Percentiles rank a stretch among this genome's conserved stretches.
Evolutionary conservation across 2,797 vertebrate species (phyloP).

Genomic region (Myotis findleyi): DNA sequence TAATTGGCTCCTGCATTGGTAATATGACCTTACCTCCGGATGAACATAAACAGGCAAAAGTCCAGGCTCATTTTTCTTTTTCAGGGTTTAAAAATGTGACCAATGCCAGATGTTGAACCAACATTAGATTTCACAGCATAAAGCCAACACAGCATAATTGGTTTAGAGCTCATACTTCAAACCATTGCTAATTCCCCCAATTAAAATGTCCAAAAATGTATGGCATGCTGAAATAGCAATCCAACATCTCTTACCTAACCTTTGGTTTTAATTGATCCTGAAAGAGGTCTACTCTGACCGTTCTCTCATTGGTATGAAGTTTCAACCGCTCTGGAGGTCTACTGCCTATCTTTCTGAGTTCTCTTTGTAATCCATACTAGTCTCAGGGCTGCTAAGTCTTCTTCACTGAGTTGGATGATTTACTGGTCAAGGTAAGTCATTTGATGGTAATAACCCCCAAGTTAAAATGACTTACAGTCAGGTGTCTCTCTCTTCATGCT

Average conservation of each 20-base stretch:
- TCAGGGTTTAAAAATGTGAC: conserved; percentile 42
- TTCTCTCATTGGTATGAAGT: not conserved
- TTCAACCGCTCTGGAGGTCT: not conserved
- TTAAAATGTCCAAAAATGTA: conserved; percentile 13
- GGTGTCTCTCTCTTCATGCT: conserved; percentile 10
- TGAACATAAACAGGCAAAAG: conserved; percentile 52
- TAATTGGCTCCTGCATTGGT: conserved; percentile 40
- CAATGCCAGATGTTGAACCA: conserved; percentile 44
- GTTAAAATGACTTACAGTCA: conserved; percentile 9
- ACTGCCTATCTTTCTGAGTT: not conserved
- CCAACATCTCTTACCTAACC: not conserved
- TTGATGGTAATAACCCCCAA: not conserved
- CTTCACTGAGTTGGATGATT: not conserved
- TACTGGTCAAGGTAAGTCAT: not conserved
- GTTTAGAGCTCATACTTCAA: conserved; percentile 22
- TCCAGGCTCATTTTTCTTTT: conserved; percentile 39
- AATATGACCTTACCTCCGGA: conserved; percentile 12
- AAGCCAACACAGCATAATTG: conserved; percentile 12
- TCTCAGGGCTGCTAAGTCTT: not conserved
- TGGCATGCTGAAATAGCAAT: not conserved
- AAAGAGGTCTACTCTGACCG: not conserved
- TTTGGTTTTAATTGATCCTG: conserved; percentile 37
- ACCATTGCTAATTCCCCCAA: not conserved
- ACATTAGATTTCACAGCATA: conserved; percentile 33
- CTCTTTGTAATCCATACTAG: not conserved